Evolutionary conservation across 2,888 invertebrate species (phyloP).

Genomic region (Dicranocentrus wangi): DNA sequence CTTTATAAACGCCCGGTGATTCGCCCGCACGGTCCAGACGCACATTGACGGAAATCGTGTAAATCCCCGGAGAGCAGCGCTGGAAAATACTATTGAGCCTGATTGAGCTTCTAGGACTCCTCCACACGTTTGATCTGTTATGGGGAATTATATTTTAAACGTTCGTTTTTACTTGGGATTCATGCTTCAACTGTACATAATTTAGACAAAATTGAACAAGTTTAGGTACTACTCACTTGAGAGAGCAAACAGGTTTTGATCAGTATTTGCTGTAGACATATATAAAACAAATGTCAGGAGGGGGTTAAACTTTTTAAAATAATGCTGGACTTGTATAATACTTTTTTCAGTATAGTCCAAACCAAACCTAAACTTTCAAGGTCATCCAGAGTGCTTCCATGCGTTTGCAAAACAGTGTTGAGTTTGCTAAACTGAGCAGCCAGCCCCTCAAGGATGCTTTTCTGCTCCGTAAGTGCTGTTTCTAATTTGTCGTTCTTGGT

Average conservation of each 20-base stretch:
- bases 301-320: too few species aligned
- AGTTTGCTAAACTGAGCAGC: too few species aligned
- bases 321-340: too few species aligned
- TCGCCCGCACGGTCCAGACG: conserved; percentile 35
- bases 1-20: conserved; percentile 22
- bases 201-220: not conserved
- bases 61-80: not conserved
- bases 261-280: conserved; percentile 9
- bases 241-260: conserved; percentile 21
- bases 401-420: too few species aligned
- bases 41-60: conserved; percentile 23
- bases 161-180: not conserved
- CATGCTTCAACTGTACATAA: too few species aligned
- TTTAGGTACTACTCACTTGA: conserved; percentile 26
- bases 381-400: too few species aligned
- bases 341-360: too few species aligned
- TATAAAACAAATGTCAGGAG: not conserved
- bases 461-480: conserved; percentile 10
- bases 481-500: conserved; percentile 3
- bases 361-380: too few species aligned
- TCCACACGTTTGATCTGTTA: conserved; percentile 47
- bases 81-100: conserved; percentile 30
- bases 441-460: too few species aligned
- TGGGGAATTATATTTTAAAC: conserved; percentile 4
- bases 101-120: conserved; percentile 32